Evolutionary conservation across 1,140 invertebrate species (phyloP).

Genomic region (Phthorimaea operculella): DNA sequence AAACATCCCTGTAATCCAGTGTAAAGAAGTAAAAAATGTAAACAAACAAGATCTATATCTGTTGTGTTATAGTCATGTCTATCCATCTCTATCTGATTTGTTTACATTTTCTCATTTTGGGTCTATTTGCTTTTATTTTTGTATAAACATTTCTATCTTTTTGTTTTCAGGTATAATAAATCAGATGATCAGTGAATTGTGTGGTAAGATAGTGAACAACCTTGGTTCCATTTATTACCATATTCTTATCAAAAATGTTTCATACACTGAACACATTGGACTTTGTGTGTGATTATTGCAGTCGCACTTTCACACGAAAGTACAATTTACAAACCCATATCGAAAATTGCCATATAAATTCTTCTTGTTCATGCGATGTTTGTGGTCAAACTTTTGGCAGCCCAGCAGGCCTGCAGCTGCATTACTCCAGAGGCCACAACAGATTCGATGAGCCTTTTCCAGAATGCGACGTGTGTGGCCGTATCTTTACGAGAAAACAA

Average conservation of each 20-base stretch:
- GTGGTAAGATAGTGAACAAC: no score
- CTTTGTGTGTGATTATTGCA: constrained; percentile 46
- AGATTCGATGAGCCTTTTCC: constrained; percentile 31
- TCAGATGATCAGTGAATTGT: no score
- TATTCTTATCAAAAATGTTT: neutral
- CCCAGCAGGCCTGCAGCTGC: constrained; percentile 30
- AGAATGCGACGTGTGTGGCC: constrained; percentile 50
- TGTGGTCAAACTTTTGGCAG: constrained; percentile 38
- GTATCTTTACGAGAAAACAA: constrained; percentile 47
- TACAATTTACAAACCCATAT: constrained; percentile 49
- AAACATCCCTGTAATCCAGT: no score
- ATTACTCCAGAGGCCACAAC: constrained; percentile 41
- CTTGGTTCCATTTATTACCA: no score
- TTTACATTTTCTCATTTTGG: no score
- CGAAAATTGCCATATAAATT: constrained; percentile 42
- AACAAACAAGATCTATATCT: no score
- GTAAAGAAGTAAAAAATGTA: no score
- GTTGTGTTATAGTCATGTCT: no score
- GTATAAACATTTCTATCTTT: no score
- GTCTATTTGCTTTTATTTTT: no score
- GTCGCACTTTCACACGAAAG: constrained; percentile 41
- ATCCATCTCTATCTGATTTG: no score
- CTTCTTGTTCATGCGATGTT: constrained; percentile 34
- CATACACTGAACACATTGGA: constrained; percentile 13
- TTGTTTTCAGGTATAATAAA: no score